Percentiles rank a stretch among this genome's conserved stretches.
Evolutionary conservation across 37 sponge, comb jelly and placozoan genomes (phyloP).

Genomic region (Geodia barretti): DNA sequence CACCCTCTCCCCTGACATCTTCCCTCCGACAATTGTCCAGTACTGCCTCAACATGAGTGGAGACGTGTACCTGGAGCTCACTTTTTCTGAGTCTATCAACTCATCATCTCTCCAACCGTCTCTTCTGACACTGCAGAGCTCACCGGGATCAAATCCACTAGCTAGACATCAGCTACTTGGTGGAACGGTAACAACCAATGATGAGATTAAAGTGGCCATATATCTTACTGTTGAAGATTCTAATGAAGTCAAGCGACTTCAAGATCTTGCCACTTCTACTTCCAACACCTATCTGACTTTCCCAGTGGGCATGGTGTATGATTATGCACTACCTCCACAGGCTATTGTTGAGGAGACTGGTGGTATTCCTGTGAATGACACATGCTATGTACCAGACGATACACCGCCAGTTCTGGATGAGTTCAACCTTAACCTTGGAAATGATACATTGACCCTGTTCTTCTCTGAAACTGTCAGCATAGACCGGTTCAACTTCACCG

Average conservation of each 20-base stretch:
- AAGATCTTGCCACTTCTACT: conserved; percentile 67
- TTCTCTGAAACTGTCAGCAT: conserved; percentile 87
- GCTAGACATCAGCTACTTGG: conserved; percentile 64
- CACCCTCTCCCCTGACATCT: conserved; percentile 61
- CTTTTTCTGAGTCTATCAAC: conserved; percentile 90
- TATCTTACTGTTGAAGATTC: conserved; percentile 64
- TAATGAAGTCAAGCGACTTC: conserved; percentile 67
- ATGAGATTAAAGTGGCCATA: conserved; percentile 61
- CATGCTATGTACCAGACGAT: conserved; percentile 71
- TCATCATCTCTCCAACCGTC: conserved; percentile 67
- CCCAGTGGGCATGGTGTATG: conserved; percentile 56
- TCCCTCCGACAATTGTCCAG: conserved; percentile 60
- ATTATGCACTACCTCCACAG: conserved; percentile 69
- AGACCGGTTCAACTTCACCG: conserved; percentile 58
- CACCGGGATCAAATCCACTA: background rate
- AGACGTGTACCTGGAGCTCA: conserved; percentile 55
- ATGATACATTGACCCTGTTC: conserved; percentile 63
- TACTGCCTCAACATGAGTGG: conserved; percentile 77
- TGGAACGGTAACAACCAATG: conserved; percentile 68
- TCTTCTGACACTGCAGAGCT: conserved; percentile 52
- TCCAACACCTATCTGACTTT: conserved; percentile 64
- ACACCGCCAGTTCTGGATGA: conserved; percentile 67
- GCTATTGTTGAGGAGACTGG: conserved; percentile 12
- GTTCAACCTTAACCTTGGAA: conserved; percentile 78
- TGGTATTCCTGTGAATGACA: conserved; percentile 49